Conservation (phyloP, 2,888 invertebrate species). For the Lycia hirtaria region DNA sequence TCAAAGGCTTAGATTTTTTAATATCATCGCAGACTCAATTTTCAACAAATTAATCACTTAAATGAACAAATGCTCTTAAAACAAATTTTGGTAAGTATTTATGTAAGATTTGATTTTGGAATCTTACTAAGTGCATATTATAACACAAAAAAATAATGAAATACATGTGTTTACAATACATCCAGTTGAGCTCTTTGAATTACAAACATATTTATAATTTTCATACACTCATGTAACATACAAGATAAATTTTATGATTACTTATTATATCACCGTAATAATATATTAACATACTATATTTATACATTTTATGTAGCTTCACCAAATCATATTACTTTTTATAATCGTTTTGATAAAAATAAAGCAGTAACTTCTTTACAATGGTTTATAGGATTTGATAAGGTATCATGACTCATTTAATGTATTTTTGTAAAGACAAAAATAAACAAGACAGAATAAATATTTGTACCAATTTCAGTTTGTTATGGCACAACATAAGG, state of each 20-base stretch:
- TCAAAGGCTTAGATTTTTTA: no score
- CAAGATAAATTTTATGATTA: slow-evolving; percentile 9
- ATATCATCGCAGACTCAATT: not conserved
- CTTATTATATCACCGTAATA: slow-evolving; percentile 29
- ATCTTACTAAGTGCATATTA: not conserved
- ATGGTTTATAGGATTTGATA: not conserved
- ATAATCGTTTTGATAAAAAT: not conserved
- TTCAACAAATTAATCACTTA: not conserved
- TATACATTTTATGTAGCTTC: slow-evolving; percentile 42
- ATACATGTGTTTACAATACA: not conserved
- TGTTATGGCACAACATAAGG: slow-evolving; percentile 26
- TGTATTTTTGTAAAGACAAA: slow-evolving; percentile 1
- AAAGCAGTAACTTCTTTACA: not conserved
- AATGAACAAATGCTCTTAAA: not conserved
- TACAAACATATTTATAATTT: slow-evolving; percentile 2
- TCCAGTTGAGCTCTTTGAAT: slow-evolving; percentile 12
- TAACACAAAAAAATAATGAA: not conserved
- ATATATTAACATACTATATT: slow-evolving; percentile 15
- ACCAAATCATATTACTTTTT: slow-evolving; percentile 33
- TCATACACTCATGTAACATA: slow-evolving; percentile 13
- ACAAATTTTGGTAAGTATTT: slow-evolving; percentile 4
- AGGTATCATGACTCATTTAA: not conserved
- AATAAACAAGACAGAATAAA: slow-evolving; percentile 20
- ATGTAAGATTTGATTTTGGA: slow-evolving; percentile 11
- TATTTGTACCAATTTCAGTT: slow-evolving; percentile 28